Base-by-base conservation (phyloP, 2,113 vertebrate species). In the Zapus hudsonius region DNA sequence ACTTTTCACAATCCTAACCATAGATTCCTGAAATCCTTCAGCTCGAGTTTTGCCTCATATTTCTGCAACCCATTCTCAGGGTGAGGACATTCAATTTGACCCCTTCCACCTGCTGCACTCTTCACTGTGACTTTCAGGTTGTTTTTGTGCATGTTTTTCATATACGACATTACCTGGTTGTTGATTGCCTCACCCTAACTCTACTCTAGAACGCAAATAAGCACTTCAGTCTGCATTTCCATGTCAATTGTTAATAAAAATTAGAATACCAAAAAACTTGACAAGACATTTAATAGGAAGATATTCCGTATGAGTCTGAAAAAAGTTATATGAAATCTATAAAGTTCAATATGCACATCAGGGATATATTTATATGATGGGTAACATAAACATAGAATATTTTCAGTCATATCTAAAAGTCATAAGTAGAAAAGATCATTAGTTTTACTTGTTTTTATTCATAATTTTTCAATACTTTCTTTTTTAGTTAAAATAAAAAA, bases 221-320 rank as follows among this genome's bases (percentile, higher is more conserved):
- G 69, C 31, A 80, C 33, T 42, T 47, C 52, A 80, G 31, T 55
- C 29, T 84, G 70, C 29, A 69, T 74, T 87, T 91, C 72, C 27
- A 55, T 69, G 47, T 63, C 25, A 87, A 59, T n/a, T 19, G 72
- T 40, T 23, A 27, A 63, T 93, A 89, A 94, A 95, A 90, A 84
- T 84, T 29, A 66, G 70, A 67, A 89, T 74, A 11, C 12, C 67
- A 89, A 83, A 66, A 57, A 93, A 87, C 31, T 83, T 80, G 52
- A 75, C 17, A 67, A 52, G 55, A 82, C 64, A 93, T 57, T 66
- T 91, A 59, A 64, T 11, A 80, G 9, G 63, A 33, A 42, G n/a
- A 75, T 15, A 0, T 4, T 42, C 31, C 38, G 61, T 70, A 79
- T 87, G 66, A 88, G 47, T 83, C 23, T 69, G 33, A 44, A 47